Conservation (phyloP, 2,888 invertebrate species). For the Gryllus longicercus region DNA sequence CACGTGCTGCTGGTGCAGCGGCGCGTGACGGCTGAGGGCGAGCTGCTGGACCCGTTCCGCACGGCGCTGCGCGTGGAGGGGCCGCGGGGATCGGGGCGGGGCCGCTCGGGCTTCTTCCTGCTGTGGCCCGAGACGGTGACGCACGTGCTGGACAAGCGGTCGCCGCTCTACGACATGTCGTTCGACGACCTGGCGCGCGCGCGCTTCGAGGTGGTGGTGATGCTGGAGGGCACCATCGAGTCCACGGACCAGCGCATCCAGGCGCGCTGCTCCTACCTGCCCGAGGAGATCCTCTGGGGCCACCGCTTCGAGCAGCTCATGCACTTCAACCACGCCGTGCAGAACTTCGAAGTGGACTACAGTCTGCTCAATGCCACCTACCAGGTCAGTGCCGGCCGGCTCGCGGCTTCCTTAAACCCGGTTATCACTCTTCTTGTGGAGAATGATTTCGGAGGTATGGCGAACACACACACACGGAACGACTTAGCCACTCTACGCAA, state of each 20-base stretch:
- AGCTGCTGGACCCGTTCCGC: conserved; percentile 65
- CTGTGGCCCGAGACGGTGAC: conserved; percentile 86
- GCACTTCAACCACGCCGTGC: conserved; percentile 56
- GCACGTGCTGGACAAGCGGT: conserved; percentile 71
- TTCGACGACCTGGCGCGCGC: conserved; percentile 70
- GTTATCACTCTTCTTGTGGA: too few relatives aligned
- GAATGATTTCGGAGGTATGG: too few relatives aligned
- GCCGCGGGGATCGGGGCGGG: conserved; percentile 60
- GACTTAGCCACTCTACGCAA: too few relatives aligned
- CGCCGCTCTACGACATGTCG: conserved; percentile 75
- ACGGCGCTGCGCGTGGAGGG: conserved; percentile 48
- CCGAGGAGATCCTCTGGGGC: conserved; percentile 80
- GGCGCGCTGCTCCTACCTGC: conserved; percentile 72
- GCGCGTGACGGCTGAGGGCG: conserved; percentile 63
- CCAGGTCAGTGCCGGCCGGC: conserved; percentile 47
- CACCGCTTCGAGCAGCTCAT: conserved; percentile 71
- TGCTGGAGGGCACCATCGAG: conserved; percentile 76
- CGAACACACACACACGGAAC: too few relatives aligned
- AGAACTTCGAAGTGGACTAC: conserved; percentile 60
- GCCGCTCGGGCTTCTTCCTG: conserved; percentile 64
- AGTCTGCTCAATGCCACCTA: conserved; percentile 62
- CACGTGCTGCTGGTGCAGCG: conserved; percentile 65
- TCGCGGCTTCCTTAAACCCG: too few relatives aligned
- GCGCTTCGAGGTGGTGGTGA: conserved; percentile 73
- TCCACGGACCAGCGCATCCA: conserved; percentile 71